These are phyloP conservation scores for Octonoba sinensis DNA, from an alignment of 2,888 invertebrate genomes.

Conservation along the genomic window DNA sequence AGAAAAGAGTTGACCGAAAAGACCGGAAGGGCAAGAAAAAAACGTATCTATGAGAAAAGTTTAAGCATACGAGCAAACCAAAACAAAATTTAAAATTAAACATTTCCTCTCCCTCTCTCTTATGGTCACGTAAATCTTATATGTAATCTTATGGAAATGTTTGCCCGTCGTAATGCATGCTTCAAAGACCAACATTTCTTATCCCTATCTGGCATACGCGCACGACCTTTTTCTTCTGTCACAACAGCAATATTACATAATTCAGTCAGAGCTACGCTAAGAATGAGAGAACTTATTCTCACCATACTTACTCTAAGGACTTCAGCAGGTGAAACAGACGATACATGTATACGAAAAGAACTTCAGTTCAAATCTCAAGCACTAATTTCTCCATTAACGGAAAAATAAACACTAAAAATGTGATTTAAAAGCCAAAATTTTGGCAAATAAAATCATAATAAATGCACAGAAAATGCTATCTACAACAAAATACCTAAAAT, in stretches of 20 bases:
- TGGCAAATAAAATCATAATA: slow-evolving; percentile 62
- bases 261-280: neutral
- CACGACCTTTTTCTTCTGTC: neutral
- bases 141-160: no score
- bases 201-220: neutral
- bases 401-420: slow-evolving; percentile 46
- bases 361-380: slow-evolving; percentile 27
- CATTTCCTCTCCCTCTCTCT: no score
- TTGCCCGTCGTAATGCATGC: no score
- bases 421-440: slow-evolving; percentile 48
- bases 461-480: slow-evolving; percentile 61
- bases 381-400: slow-evolving; percentile 31
- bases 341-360: slow-evolving; percentile 46
- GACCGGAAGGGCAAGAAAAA: no score
- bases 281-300: neutral
- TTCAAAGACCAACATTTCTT: no score
- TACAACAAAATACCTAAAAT: slow-evolving; percentile 63
- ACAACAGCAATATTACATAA: slow-evolving; percentile 12
- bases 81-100: no score
- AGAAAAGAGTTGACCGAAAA: no score
- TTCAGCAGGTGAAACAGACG: slow-evolving; percentile 59
- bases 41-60: no score
- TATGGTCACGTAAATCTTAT: no score
- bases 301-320: slow-evolving; percentile 59
- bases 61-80: no score